Percentiles rank a stretch among this genome's conserved stretches.
Evolutionary conservation across 2,797 vertebrate genomes (phyloP).

Genomic region (Lithobates pipiens): DNA sequence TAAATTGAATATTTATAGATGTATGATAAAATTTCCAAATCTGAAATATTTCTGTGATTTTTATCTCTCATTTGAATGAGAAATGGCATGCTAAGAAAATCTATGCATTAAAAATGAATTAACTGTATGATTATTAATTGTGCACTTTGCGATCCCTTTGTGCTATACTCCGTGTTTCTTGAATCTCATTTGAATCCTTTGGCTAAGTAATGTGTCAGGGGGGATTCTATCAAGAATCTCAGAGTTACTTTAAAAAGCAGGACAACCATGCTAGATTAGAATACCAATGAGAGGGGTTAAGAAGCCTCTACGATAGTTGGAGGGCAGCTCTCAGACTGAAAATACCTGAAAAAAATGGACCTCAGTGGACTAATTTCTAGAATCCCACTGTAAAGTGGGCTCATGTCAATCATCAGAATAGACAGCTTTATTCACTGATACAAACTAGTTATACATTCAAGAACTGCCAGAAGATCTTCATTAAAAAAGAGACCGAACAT

Average conservation of each 20-base stretch:
- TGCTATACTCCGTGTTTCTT: conserved; percentile 96
- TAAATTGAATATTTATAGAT: conserved; percentile 1
- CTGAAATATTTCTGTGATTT: conserved; percentile 68
- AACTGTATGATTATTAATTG: conserved; percentile 99
- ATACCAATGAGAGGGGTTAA: conserved; percentile 99
- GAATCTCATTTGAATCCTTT: conserved; percentile 97
- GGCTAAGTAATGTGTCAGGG: conserved; percentile 96
- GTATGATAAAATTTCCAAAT: neutral
- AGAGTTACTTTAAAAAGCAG: conserved; percentile 98
- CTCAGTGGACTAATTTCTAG: conserved; percentile 99
- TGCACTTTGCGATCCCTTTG: conserved; percentile 98
- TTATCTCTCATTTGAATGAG: conserved; percentile 80
- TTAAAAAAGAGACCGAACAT: conserved; percentile 85
- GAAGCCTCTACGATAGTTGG: conserved; percentile 98
- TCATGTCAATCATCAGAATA: conserved; percentile 99
- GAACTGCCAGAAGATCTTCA: conserved; percentile 89
- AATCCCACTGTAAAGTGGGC: conserved; percentile 99
- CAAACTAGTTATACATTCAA: conserved; percentile 95
- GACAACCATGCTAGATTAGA: conserved; percentile 91
- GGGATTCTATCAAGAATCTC: conserved; percentile 91
- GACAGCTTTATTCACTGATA: conserved; percentile 99
- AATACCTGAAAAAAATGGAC: conserved; percentile 94
- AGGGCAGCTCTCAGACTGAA: conserved; percentile 94
- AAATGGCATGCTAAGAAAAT: conserved; percentile 79
- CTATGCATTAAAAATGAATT: conserved; percentile 96